phyloP scores from a whole-genome alignment of 2,113 vertebrate species.

The Thinocorus orbignyianus region DNA sequence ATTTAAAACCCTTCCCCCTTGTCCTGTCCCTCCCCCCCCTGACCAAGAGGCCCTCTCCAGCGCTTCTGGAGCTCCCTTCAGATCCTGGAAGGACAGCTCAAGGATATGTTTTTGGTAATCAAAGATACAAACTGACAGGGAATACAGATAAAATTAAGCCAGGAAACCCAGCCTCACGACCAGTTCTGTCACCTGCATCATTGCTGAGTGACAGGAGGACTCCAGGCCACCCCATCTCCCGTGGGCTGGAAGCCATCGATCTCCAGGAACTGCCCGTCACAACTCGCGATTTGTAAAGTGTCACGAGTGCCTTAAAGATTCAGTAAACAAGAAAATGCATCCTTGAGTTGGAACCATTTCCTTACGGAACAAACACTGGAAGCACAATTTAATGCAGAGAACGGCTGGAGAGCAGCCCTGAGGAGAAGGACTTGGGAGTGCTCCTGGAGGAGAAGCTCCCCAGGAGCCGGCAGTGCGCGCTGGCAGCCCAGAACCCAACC shows the following conservation, averaged over 20 bases:
- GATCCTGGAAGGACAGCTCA: no score
- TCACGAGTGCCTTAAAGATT: background rate
- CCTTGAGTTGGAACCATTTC: background rate
- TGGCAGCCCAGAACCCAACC: no score
- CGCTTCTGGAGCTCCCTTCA: no score
- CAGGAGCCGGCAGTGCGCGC: no score
- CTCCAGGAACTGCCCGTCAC: fast-evolving
- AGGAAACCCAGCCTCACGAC: background rate
- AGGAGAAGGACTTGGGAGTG: no score
- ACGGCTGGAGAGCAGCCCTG: no score
- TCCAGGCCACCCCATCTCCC: background rate
- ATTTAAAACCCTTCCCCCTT: no score
- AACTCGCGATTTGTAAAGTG: background rate
- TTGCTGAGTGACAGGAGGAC: background rate
- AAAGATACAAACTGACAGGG: background rate
- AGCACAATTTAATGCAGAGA: background rate
- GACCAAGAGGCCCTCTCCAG: no score
- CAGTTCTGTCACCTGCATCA: background rate
- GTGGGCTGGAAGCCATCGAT: background rate
- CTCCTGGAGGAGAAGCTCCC: no score
- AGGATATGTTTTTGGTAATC: background rate
- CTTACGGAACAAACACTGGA: fast-evolving
- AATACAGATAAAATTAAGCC: background rate
- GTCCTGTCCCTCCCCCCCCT: no score
- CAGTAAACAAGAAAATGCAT: background rate